Evolutionary conservation across 2,888 invertebrate species (phyloP), one percentile per base, ranked within the genome.

Genomic region (Kuschelorhynchus macadamiae): DNA sequence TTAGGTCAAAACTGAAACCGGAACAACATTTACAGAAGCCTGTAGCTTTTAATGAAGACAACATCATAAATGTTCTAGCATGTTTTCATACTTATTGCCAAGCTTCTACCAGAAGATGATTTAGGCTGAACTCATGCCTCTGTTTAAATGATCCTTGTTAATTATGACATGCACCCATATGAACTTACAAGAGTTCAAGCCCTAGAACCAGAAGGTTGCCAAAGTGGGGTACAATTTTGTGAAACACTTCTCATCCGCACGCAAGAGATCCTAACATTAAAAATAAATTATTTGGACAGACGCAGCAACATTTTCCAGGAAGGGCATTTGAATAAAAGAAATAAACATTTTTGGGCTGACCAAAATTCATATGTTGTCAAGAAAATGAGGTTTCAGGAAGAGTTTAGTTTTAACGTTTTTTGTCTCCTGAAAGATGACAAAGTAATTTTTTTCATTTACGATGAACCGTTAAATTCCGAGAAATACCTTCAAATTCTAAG

Each of bases 361-460:
- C 16, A 53, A 11, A 65, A 64, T 53, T 60, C 60, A 46, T 12
- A 59, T 9, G 20, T 55, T 20, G 32, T 60, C 16, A 52, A 46
- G 39, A 53, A 65, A 69, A 59, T 20, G 30, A 53, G 52, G 59
- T 64, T 57, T 59, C 63, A 68, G 39, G 46, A 50, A 50, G 52
- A 50, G 39, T 52, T 61, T 49, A 64, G 47, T 53, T 52, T 66
- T 56, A 56, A 56, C 21, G 14, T 46, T n/a, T 44, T 63, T 60
- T 61, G 41, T 0, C 20, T 36, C 17, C 12, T 55, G n/a, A 60
- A 18, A 44, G 33, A 63, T 21, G 44, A 56, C 9, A 11, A 55
- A n/a, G 1, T 56, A 39, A 41, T 1, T 46, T 52, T 42, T 44
- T 11, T 7, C 30, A 56, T 55, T 39, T 39, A 56, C 1, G 17